These are phyloP conservation scores for Malacoraja senta DNA, from an alignment of 2,797 vertebrate genomes.

Conservation along the genomic window DNA sequence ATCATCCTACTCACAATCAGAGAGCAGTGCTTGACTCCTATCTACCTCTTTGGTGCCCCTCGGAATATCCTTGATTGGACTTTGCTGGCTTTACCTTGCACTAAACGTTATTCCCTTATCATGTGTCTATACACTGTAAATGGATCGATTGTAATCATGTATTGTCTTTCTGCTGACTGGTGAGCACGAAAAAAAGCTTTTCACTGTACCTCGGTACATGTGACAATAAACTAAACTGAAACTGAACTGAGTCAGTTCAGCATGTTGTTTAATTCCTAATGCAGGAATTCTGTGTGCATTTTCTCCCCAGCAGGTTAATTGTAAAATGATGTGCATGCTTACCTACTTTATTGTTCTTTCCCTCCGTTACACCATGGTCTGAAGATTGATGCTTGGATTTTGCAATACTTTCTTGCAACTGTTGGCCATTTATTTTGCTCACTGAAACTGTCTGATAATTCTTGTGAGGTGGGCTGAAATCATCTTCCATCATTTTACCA, in stretches of 20 bases:
- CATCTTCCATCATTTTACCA: not conserved
- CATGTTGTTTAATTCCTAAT: not conserved
- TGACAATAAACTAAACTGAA: too few relatives aligned
- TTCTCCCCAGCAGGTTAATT: not conserved
- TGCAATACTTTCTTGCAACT: not conserved
- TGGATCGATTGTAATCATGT: too few relatives aligned
- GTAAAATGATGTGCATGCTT: not conserved
- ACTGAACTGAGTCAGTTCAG: not conserved
- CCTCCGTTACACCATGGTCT: not conserved
- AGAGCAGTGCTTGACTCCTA: too few relatives aligned
- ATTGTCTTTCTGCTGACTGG: too few relatives aligned
- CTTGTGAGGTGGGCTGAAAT: not conserved
- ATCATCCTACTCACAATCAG: too few relatives aligned
- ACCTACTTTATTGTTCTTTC: not conserved
- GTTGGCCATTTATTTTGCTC: not conserved
- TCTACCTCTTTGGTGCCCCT: too few relatives aligned
- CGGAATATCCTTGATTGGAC: too few relatives aligned
- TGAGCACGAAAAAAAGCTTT: too few relatives aligned
- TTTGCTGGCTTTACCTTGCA: too few relatives aligned
- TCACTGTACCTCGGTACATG: too few relatives aligned
- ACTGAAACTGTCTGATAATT: not conserved
- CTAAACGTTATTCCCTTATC: too few relatives aligned
- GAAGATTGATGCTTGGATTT: not conserved
- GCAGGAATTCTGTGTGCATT: not conserved
- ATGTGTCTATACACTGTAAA: too few relatives aligned